Evolutionary conservation across 2,797 vertebrate species (phyloP).

Genomic region (Pteronotus mesoamericanus): DNA sequence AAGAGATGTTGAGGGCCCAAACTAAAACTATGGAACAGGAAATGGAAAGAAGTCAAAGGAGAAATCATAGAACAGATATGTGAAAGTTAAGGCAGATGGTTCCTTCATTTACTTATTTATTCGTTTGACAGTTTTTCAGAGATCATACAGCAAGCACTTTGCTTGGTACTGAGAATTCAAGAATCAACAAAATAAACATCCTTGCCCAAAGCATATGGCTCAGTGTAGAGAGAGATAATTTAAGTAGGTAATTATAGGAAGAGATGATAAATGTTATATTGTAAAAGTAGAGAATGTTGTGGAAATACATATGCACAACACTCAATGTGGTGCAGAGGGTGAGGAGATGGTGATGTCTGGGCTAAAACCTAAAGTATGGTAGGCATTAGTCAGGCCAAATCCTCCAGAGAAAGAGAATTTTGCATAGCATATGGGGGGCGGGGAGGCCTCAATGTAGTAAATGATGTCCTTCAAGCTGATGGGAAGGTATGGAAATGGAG

Average conservation of each 20-base stretch:
- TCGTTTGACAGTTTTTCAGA: constrained; percentile 15
- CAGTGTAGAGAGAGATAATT: constrained; percentile 23
- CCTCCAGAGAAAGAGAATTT: not conserved
- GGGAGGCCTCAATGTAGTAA: not conserved
- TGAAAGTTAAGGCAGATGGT: not conserved
- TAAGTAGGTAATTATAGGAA: not conserved
- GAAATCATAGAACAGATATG: not conserved
- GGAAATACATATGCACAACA: not conserved
- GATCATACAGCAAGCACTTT: not conserved
- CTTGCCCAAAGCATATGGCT: not conserved
- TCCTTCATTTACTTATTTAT: not conserved
- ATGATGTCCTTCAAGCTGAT: not conserved
- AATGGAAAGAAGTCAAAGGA: not conserved
- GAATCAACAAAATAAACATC: constrained; percentile 26
- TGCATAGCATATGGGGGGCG: not conserved
- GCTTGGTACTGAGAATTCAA: constrained; percentile 13
- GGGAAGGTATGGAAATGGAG: not conserved
- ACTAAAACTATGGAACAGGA: not conserved
- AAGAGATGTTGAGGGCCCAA: not conserved
- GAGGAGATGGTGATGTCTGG: not conserved
- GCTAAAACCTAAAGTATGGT: not conserved
- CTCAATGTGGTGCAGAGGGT: not conserved
- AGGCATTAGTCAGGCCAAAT: not conserved
- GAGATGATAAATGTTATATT: not conserved
- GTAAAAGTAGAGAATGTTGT: not conserved